Evolutionary conservation across 2,797 vertebrate species (phyloP), one percentile per base, ranked within the genome.

Genomic region (Sebastes taczanowskii): DNA sequence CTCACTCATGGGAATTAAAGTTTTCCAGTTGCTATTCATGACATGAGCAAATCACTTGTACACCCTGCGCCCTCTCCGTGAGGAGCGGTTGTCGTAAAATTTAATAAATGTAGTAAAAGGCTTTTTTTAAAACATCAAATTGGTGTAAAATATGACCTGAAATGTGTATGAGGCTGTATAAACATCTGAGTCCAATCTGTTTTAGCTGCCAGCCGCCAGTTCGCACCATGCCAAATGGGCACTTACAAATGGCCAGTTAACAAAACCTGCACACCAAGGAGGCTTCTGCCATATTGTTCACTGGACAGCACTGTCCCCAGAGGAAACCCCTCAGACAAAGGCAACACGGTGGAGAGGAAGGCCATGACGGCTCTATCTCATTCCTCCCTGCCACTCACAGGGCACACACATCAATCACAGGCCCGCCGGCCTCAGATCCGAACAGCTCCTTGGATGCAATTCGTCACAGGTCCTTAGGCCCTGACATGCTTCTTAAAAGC

Each of bases 371-470:
- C 91, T 95, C 86, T 93, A 94, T 95, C 93, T 91, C 83, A 80
- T 87, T 80, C 83, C 83, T 80, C 77, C 75, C 90, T 94, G 95
- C 92, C 95, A 93, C 90, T 95, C 93, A 95, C 78, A 83, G 63
- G 4, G 88, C 82, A 32, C 83, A 80, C 78, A 90, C 92, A 95
- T 95, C 94, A 92, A 94, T 96, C 93, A 94, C 90, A 71, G 46
- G 81, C 79, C 83, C 25, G 14, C 67, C 70, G 29, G 77, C 80
- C 46, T 80, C 78, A 73, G 71, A 88, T 85, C 88, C 73, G 29
- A 77, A 82, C 83, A 30, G 85, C 76, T 90, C 81, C 76, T 91
- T 86, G 80, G 82, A 91, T 88, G 82, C 89, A 87, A 93, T 94
- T 94, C 91, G 90, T 93, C 91, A 92, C 88, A 88, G 89, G 83